Conservation (phyloP, 2,113 vertebrate species). For the Rhinoderma darwinii region DNA sequence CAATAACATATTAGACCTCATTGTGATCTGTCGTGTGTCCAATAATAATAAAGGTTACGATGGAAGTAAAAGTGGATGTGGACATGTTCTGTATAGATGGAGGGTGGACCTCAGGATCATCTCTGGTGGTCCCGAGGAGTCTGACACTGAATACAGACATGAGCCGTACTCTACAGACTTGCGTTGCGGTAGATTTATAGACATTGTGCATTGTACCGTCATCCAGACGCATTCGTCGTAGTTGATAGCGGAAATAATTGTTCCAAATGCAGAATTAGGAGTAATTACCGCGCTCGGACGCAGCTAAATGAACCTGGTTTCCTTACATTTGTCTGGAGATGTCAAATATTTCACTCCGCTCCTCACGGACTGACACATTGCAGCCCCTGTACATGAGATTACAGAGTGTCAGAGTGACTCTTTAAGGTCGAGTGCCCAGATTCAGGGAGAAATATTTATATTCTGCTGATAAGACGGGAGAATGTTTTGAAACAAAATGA, state of each 20-base stretch:
- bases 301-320: conserved; percentile 30
- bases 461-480: conserved; percentile 6
- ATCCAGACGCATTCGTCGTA: background rate
- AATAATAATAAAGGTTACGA: too few relatives aligned
- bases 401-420: conserved; percentile 18
- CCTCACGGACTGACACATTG: background rate
- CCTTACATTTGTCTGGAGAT: conserved; percentile 16
- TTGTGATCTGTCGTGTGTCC: too few relatives aligned
- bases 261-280: background rate
- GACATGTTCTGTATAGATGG: too few relatives aligned
- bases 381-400: conserved; percentile 15
- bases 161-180: too few relatives aligned
- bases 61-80: too few relatives aligned
- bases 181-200: too few relatives aligned
- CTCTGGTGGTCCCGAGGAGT: too few relatives aligned
- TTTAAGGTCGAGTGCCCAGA: conserved; percentile 11
- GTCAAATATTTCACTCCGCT: conserved; percentile 6
- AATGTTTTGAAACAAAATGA: conserved; percentile 12
- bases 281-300: background rate
- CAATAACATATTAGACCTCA: too few relatives aligned
- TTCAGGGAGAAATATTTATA: conserved; percentile 29
- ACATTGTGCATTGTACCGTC: background rate
- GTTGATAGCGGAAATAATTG: conserved; percentile 32
- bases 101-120: too few relatives aligned
- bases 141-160: too few relatives aligned